Conservation (phyloP, 2,797 vertebrate species). For the Scolopax bukidnonensis region DNA sequence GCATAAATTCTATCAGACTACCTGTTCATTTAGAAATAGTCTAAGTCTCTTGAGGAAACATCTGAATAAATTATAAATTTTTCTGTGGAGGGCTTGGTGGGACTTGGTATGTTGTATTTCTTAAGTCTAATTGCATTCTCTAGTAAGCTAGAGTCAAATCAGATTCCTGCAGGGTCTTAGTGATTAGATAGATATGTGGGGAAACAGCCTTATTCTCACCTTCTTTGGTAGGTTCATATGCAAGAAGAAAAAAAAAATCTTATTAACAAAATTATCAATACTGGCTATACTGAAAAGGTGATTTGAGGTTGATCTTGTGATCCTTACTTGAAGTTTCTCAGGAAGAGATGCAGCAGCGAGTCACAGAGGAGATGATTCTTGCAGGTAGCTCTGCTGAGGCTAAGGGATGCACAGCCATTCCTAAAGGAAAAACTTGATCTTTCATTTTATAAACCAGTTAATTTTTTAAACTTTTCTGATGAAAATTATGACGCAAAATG, state of each 20-base stretch:
- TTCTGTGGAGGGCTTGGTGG: background rate
- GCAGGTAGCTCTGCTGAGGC: background rate
- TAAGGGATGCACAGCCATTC: background rate
- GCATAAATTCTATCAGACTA: slow-evolving; percentile 39
- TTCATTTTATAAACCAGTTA: background rate
- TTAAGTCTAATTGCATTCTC: background rate
- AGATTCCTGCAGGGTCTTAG: background rate
- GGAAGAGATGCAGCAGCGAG: background rate
- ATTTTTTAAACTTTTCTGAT: background rate
- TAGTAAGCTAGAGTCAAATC: background rate
- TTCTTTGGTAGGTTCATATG: background rate
- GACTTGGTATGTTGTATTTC: background rate
- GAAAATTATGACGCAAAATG: background rate
- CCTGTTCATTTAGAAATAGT: slow-evolving; percentile 40
- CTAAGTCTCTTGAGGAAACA: background rate
- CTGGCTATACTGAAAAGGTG: background rate
- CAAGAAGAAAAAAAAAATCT: background rate
- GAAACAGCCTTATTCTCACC: background rate
- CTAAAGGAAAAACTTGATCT: background rate
- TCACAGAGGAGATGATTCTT: background rate
- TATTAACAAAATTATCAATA: background rate
- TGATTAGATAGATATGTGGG: background rate
- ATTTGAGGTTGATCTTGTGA: background rate
- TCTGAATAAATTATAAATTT: background rate
- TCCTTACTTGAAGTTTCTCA: background rate